Evolutionary conservation across 2,113 vertebrate species (phyloP).

Genomic region (Microcebus murinus): DNA sequence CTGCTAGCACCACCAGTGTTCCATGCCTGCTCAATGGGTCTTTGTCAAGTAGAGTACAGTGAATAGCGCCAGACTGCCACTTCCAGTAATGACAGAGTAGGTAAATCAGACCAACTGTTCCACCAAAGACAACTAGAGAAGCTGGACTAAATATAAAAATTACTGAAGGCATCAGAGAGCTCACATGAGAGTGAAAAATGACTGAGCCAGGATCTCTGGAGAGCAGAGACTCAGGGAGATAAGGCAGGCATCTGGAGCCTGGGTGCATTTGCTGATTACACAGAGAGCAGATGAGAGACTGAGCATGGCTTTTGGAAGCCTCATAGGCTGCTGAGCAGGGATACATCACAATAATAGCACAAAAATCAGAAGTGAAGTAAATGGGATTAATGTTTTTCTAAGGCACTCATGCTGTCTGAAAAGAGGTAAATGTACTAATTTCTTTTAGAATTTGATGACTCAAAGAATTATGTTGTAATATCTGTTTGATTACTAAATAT

Average conservation of each 20-base stretch:
- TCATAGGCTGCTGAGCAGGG: background rate
- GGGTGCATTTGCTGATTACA: background rate
- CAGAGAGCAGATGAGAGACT: background rate
- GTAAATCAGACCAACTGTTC: background rate
- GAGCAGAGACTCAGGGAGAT: background rate
- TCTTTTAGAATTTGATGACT: background rate
- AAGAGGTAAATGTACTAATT: background rate
- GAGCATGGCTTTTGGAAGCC: background rate
- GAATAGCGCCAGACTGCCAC: background rate
- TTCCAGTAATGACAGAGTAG: background rate
- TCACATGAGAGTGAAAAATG: background rate
- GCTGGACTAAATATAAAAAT: background rate
- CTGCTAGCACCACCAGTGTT: background rate
- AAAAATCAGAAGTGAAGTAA: background rate
- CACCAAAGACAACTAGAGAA: background rate
- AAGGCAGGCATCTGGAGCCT: background rate
- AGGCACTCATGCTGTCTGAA: background rate
- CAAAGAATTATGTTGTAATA: background rate
- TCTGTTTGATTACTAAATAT: background rate
- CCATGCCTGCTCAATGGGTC: background rate
- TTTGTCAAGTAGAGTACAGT: background rate
- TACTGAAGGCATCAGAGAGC: background rate
- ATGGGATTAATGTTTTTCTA: background rate
- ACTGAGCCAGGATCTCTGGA: background rate
- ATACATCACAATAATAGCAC: rapidly evolving